These are phyloP conservation scores for Aleiodes testaceus DNA, from an alignment of 2,888 invertebrate genomes.

Conservation along the genomic window DNA sequence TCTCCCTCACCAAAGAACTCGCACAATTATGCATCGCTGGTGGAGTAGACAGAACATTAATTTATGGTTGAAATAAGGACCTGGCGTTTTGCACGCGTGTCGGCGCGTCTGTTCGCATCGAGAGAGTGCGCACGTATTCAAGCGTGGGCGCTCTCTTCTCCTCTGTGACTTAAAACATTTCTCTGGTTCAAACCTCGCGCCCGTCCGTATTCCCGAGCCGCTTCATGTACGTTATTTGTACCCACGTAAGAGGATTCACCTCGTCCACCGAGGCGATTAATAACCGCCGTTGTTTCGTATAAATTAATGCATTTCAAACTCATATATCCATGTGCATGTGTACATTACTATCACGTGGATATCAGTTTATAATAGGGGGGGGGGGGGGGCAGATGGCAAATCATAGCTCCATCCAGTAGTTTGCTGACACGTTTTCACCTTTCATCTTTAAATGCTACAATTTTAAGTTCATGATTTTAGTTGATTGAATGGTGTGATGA, in stretches of 20 bases:
- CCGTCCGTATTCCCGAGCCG: conserved; percentile 59
- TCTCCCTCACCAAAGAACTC: conserved; percentile 31
- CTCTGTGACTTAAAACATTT: conserved; percentile 68
- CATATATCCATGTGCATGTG: neutral
- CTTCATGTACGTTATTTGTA: conserved; percentile 71
- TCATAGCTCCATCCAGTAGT: neutral
- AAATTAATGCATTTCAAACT: conserved; percentile 62
- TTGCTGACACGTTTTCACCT: conserved; percentile 10
- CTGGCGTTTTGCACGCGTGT: conserved; percentile 68
- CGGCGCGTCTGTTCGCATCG: conserved; percentile 65
- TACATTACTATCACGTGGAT: conserved; percentile 6
- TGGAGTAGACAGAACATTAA: conserved; percentile 68
- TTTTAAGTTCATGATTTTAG: neutral
- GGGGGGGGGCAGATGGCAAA: neutral
- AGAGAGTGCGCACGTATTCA: conserved; percentile 7
- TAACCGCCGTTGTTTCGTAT: conserved; percentile 70
- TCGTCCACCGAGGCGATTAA: conserved; percentile 64
- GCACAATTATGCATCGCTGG: conserved; percentile 67
- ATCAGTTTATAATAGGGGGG: neutral
- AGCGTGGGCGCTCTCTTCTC: conserved; percentile 54
- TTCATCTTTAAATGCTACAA: neutral
- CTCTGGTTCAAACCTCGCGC: conserved; percentile 67
- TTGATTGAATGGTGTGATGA: neutral
- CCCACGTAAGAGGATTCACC: conserved; percentile 63
- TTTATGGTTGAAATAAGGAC: conserved; percentile 69